Percentiles rank a stretch among this genome's conserved stretches.
Conservation (phyloP, 1,140 invertebrate species). For the Manduca sexta region DNA sequence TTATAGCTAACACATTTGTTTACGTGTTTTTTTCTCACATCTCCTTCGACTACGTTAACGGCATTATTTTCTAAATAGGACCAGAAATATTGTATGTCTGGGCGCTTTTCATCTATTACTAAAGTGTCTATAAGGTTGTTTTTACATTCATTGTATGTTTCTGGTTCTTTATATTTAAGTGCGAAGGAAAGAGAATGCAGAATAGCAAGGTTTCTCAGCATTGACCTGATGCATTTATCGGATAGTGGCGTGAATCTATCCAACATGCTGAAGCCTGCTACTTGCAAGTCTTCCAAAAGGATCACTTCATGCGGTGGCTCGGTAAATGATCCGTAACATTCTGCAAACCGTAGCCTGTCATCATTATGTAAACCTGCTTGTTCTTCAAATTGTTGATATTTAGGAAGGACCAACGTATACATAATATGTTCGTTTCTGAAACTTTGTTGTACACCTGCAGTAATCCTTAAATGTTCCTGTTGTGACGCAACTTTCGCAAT, state of each 20-base stretch:
- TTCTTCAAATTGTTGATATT: slow-evolving; percentile 39
- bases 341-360: slow-evolving; percentile 43
- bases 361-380: slow-evolving; percentile 22
- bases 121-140: no score
- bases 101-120: no score
- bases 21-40: no score
- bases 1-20: no score
- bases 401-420: slow-evolving; percentile 49
- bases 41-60: no score
- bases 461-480: not conserved
- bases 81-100: no score
- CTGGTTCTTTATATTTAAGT: no score
- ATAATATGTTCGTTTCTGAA: slow-evolving; percentile 39
- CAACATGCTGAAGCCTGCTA: slow-evolving; percentile 16
- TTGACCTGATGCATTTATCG: slow-evolving; percentile 14
- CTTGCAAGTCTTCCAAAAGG: slow-evolving; percentile 24
- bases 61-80: no score
- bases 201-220: slow-evolving; percentile 17
- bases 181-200: slow-evolving; percentile 22
- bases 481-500: slow-evolving; percentile 13
- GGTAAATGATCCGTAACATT: slow-evolving; percentile 45
- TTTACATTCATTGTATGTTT: no score
- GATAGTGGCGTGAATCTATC: slow-evolving; percentile 19
- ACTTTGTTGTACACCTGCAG: not conserved
- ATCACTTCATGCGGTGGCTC: slow-evolving; percentile 21